These are phyloP conservation scores for Silvanus unidentatus DNA, from an alignment of 2,888 invertebrate species.

Conservation along the genomic window DNA sequence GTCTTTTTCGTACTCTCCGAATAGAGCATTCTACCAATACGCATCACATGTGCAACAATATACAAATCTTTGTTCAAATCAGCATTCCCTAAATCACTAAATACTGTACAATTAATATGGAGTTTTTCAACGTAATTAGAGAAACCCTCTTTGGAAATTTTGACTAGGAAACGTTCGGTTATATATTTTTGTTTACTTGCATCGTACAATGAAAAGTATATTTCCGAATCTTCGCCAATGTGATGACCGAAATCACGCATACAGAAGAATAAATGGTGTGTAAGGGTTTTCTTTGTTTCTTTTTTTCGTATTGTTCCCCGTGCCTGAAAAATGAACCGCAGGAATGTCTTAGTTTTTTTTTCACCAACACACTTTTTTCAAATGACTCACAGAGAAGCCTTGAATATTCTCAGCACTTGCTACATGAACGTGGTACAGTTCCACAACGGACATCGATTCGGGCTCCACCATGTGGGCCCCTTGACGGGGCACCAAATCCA, in stretches of 20 bases:
- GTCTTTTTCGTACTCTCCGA: slow-evolving; percentile 50
- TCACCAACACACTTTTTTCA: no score
- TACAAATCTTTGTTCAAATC: slow-evolving; percentile 82
- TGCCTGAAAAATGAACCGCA: slow-evolving; percentile 45
- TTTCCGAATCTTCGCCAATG: slow-evolving; percentile 83
- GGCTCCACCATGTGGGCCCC: slow-evolving; percentile 87
- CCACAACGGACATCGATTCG: slow-evolving; percentile 81
- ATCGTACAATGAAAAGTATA: slow-evolving; percentile 83
- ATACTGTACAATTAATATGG: slow-evolving; percentile 83
- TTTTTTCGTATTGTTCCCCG: slow-evolving; percentile 54
- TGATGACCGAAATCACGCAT: slow-evolving; percentile 85
- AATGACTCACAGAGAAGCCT: slow-evolving; percentile 62
- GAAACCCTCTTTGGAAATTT: slow-evolving; percentile 84
- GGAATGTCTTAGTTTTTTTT: no score
- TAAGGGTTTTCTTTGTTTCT: slow-evolving; percentile 55
- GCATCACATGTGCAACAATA: slow-evolving; percentile 83
- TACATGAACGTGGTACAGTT: slow-evolving; percentile 77
- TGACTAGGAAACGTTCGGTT: slow-evolving; percentile 84
- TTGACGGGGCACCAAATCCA: slow-evolving; percentile 87
- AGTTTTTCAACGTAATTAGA: slow-evolving; percentile 83
- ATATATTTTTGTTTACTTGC: slow-evolving; percentile 69
- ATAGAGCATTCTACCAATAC: slow-evolving; percentile 79
- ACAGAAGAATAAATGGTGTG: slow-evolving; percentile 79
- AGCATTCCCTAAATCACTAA: slow-evolving; percentile 76
- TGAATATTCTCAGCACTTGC: slow-evolving; percentile 68